Conservation (phyloP, 2,113 vertebrate genomes). For the Strix aluco region DNA sequence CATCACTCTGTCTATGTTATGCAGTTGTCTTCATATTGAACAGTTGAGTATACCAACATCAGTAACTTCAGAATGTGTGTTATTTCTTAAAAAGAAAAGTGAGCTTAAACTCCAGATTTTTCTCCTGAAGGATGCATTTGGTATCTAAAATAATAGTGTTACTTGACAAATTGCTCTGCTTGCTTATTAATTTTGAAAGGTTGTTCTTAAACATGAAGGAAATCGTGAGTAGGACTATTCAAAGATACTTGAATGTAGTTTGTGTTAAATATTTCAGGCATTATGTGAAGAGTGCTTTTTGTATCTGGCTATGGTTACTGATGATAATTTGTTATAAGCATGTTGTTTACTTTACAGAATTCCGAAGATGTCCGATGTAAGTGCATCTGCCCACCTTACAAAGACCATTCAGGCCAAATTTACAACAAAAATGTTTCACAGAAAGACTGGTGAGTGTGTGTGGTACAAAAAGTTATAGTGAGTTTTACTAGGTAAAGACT, state of each 20-base stretch:
- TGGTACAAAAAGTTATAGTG: background rate
- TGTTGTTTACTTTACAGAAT: constrained; percentile 78
- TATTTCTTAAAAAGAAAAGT: background rate
- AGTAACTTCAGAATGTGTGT: background rate
- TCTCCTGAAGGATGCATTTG: background rate
- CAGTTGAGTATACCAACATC: background rate
- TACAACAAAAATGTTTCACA: constrained; percentile 97
- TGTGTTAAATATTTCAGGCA: background rate
- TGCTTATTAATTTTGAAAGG: background rate
- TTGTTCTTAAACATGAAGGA: background rate
- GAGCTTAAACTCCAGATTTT: background rate
- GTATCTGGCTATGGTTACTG: background rate
- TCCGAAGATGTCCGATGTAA: constrained; percentile 95
- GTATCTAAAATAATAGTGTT: background rate
- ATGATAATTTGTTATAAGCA: background rate
- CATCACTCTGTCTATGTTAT: background rate
- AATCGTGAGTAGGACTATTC: background rate
- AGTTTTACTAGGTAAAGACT: background rate
- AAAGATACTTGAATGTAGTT: background rate
- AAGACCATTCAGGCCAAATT: constrained; percentile 87
- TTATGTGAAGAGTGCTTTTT: background rate
- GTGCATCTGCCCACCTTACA: constrained; percentile 98
- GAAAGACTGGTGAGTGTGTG: constrained; percentile 91
- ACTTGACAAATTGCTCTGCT: background rate
- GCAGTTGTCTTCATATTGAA: background rate